These are phyloP conservation scores for Emmelina monodactyla DNA, from an alignment of 2,888 invertebrate species.

Conservation along the genomic window DNA sequence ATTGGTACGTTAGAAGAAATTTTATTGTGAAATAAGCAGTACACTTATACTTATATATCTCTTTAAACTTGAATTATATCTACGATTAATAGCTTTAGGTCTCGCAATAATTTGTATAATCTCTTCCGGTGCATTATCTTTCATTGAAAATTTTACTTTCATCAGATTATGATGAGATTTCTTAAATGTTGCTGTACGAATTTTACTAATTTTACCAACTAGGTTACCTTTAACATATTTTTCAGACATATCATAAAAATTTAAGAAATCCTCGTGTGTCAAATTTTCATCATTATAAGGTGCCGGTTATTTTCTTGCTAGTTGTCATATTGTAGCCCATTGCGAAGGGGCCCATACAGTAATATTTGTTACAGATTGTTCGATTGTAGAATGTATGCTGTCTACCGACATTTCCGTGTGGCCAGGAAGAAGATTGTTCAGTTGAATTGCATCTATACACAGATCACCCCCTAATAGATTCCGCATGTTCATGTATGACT, in stretches of 20 bases:
- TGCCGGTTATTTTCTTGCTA: slow-evolving; percentile 8
- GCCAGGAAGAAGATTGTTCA: slow-evolving; percentile 5
- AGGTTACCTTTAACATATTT: slow-evolving; percentile 9
- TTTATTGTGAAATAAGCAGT: too few relatives aligned
- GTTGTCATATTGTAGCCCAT: slow-evolving; percentile 5
- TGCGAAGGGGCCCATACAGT: slow-evolving; percentile 13
- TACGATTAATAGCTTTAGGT: not conserved
- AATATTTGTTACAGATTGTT: slow-evolving; percentile 9
- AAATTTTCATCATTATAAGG: slow-evolving; percentile 10
- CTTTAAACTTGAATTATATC: not conserved
- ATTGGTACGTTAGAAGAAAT: too few relatives aligned
- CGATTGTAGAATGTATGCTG: slow-evolving; percentile 10
- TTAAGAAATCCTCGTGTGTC: slow-evolving; percentile 8
- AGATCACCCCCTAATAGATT: too few relatives aligned
- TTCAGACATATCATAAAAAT: slow-evolving; percentile 5
- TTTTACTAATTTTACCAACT: slow-evolving; percentile 8
- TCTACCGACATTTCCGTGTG: slow-evolving; percentile 13
- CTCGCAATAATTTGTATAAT: not conserved
- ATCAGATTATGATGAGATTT: not conserved
- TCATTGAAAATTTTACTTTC: not conserved
- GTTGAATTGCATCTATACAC: too few relatives aligned
- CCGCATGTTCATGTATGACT: too few relatives aligned
- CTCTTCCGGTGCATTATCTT: too few relatives aligned
- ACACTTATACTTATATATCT: too few relatives aligned
- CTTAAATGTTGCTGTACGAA: slow-evolving; percentile 9